A percentile compares a stretch with the other conserved stretches of the same genome.
Conservation (phyloP, 2,888 invertebrate genomes). For the Blomia tropicalis region DNA sequence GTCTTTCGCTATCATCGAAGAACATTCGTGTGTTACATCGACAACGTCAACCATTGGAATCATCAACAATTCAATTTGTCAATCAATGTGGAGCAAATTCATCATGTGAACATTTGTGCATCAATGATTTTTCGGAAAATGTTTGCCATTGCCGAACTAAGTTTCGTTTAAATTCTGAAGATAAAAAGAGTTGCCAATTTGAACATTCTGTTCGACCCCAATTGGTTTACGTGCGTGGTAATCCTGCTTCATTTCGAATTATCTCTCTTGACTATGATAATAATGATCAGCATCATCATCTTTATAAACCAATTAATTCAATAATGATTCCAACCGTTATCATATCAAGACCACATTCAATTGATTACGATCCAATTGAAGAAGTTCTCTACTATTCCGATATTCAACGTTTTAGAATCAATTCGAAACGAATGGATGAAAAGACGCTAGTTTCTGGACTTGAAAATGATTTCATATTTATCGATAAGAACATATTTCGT, state of each 20-base stretch:
- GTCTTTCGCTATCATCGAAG: neutral
- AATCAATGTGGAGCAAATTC: slow-evolving; percentile 54
- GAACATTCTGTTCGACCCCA: slow-evolving; percentile 45
- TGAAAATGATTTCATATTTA: slow-evolving; percentile 35
- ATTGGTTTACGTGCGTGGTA: slow-evolving; percentile 48
- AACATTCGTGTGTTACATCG: slow-evolving; percentile 1
- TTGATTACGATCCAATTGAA: slow-evolving; percentile 50
- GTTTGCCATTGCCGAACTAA: slow-evolving; percentile 24
- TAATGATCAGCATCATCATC: neutral
- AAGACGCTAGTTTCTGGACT: slow-evolving; percentile 38
- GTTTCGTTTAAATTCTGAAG: neutral
- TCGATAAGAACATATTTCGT: slow-evolving; percentile 39
- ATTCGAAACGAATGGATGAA: slow-evolving; percentile 49
- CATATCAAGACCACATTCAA: slow-evolving; percentile 47
- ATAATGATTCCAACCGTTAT: neutral
- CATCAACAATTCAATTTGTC: slow-evolving; percentile 48
- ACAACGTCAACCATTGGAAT: neutral
- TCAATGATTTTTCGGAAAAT: slow-evolving; percentile 48
- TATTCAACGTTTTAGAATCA: slow-evolving; percentile 44
- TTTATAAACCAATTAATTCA: neutral
- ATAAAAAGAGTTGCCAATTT: slow-evolving; percentile 38
- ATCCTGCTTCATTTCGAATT: slow-evolving; percentile 55
- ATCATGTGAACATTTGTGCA: slow-evolving; percentile 65
- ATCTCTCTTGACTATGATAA: slow-evolving; percentile 37
- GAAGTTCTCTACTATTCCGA: slow-evolving; percentile 51